Percentiles rank a stretch among this genome's conserved stretches.
Conservation (phyloP, 2,797 vertebrate species). For the Amblyopsis hoosieri region DNA sequence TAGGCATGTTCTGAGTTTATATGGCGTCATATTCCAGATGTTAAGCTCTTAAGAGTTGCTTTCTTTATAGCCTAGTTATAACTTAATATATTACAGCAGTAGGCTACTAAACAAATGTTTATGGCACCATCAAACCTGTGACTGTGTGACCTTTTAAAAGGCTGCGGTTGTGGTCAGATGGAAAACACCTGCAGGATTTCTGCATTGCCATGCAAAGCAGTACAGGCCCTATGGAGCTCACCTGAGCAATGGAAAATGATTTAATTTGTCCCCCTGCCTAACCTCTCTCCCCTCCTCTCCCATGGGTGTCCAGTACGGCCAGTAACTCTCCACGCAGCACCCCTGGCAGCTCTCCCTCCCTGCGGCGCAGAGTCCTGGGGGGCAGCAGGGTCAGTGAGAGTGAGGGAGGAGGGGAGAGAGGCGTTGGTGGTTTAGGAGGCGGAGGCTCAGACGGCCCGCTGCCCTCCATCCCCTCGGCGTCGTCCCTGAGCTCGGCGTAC, state of each 20-base stretch:
- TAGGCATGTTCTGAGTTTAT: not conserved
- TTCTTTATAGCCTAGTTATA: not conserved
- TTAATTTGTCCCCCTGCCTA: not conserved
- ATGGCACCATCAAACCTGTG: constrained; percentile 13
- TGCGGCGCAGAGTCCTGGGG: constrained; percentile 85
- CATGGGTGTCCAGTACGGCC: constrained; percentile 77
- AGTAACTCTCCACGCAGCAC: constrained; percentile 91
- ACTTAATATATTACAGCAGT: too few species aligned
- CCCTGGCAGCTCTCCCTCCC: constrained; percentile 87
- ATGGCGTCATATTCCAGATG: not conserved
- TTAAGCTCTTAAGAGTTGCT: not conserved
- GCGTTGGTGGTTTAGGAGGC: constrained; percentile 42
- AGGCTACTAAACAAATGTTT: constrained; percentile 11
- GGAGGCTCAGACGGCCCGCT: constrained; percentile 70
- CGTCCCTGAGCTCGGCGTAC: constrained; percentile 80
- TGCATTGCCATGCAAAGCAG: constrained; percentile 10
- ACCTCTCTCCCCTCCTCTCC: constrained; percentile 2
- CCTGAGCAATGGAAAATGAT: constrained; percentile 8
- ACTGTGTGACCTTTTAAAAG: not conserved
- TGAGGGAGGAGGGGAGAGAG: constrained; percentile 68
- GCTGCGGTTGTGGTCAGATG: not conserved
- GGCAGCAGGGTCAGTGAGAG: constrained; percentile 76
- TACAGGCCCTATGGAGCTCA: constrained; percentile 9
- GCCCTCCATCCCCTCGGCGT: constrained; percentile 69
- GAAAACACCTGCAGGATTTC: constrained; percentile 34